Evolutionary conservation across 1,140 invertebrate genomes (phyloP).

Genomic region (Lineus longissimus): DNA sequence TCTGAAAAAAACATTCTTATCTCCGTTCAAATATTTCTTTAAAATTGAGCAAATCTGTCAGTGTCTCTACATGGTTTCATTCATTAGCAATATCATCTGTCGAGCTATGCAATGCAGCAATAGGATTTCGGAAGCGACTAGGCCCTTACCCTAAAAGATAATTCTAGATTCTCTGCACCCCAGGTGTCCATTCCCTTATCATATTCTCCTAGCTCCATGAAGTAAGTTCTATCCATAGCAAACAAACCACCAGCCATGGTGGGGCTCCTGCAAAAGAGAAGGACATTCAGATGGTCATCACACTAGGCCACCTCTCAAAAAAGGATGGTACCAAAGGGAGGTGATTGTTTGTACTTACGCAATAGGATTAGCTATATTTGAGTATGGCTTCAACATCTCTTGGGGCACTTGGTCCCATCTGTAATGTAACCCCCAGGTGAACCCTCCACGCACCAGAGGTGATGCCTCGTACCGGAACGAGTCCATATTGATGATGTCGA

Average conservation of each 20-base stretch:
- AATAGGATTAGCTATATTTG: conserved; percentile 23
- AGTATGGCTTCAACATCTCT: conserved; percentile 9
- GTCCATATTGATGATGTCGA: conserved; percentile 95
- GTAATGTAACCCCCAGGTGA: conserved; percentile 50
- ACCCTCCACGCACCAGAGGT: conserved; percentile 42
- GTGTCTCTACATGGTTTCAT: not conserved
- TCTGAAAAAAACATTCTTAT: conserved; percentile 49
- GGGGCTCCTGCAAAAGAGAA: conserved; percentile 19
- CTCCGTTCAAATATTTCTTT: too few species aligned
- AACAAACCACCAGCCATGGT: conserved; percentile 81
- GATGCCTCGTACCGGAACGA: conserved; percentile 61
- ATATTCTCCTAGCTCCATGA: conserved; percentile 72
- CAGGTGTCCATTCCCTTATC: conserved; percentile 66
- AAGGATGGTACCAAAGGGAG: too few species aligned
- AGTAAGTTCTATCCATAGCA: conserved; percentile 86
- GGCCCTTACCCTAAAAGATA: conserved; percentile 84
- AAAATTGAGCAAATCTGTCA: not conserved
- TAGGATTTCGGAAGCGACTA: not conserved
- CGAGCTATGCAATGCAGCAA: not conserved
- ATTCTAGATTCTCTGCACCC: conserved; percentile 99
- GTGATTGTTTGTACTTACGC: too few species aligned
- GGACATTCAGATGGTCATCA: too few species aligned
- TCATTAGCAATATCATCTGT: not conserved
- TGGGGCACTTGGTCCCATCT: conserved; percentile 46
- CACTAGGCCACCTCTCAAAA: too few species aligned